Percentiles rank a stretch among this genome's conserved stretches.
Evolutionary conservation across 2,888 invertebrate species (phyloP).

Genomic region (Clunio marinus): DNA sequence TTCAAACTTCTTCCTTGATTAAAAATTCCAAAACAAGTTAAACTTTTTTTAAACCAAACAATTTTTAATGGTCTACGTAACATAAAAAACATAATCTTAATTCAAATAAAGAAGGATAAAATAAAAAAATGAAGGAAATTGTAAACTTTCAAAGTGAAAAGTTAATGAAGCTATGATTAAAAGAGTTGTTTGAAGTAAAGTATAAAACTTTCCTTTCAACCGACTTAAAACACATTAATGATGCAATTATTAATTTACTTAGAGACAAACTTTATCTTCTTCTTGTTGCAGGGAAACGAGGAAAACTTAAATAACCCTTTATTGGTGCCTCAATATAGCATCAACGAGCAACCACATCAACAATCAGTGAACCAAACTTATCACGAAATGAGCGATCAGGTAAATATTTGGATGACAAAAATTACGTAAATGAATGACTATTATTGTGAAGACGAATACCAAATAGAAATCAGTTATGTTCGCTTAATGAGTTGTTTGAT

Average conservation of each 20-base stretch:
- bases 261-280: background rate
- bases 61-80: background rate
- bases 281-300: slow-evolving; percentile 20
- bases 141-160: slow-evolving; percentile 13
- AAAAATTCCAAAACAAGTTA: no score
- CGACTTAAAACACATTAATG: background rate
- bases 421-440: slow-evolving; percentile 3
- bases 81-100: background rate
- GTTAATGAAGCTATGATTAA: slow-evolving; percentile 37
- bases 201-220: background rate
- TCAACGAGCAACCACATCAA: background rate
- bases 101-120: background rate
- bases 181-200: slow-evolving; percentile 11
- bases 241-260: slow-evolving; percentile 26
- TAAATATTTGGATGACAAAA: slow-evolving; percentile 16
- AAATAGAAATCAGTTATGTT: background rate
- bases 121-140: background rate
- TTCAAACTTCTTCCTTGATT: no score
- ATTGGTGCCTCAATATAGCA: slow-evolving; percentile 13
- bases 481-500: slow-evolving; percentile 37
- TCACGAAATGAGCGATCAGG: slow-evolving; percentile 36
- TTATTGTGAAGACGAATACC: background rate
- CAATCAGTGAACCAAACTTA: slow-evolving; percentile 23
- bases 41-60: background rate
- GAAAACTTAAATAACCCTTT: slow-evolving; percentile 23